These are phyloP conservation scores for Sarcophaga caerulescens DNA, from an alignment of 2,888 invertebrate species.

Conservation along the genomic window DNA sequence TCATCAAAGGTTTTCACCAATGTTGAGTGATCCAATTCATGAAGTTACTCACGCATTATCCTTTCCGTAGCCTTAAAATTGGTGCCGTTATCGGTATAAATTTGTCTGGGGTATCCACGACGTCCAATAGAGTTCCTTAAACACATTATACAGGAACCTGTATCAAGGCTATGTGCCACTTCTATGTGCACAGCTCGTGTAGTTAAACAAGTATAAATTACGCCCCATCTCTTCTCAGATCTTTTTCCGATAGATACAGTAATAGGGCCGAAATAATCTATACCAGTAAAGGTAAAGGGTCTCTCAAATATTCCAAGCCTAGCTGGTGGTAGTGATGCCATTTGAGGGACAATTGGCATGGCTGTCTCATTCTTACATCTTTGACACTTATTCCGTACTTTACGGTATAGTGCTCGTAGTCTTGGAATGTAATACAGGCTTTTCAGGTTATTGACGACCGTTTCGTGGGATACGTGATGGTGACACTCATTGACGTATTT, in stretches of 20 bases:
- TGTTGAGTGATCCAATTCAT: neutral
- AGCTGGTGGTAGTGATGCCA: too few species aligned
- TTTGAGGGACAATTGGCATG: too few species aligned
- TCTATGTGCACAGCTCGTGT: conserved; percentile 59
- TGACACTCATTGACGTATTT: too few species aligned
- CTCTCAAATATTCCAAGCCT: too few species aligned
- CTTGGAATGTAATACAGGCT: too few species aligned
- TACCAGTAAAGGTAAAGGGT: conserved; percentile 60
- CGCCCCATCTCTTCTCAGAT: conserved; percentile 63
- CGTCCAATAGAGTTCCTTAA: conserved; percentile 61
- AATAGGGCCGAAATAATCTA: conserved; percentile 59
- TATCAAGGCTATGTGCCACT: conserved; percentile 50
- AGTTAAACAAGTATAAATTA: conserved; percentile 63
- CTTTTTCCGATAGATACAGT: conserved; percentile 60
- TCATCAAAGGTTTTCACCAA: conserved; percentile 21
- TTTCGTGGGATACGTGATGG: too few species aligned
- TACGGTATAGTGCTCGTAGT: too few species aligned
- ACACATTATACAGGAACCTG: conserved; percentile 61
- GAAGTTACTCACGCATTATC: neutral
- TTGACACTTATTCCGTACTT: too few species aligned
- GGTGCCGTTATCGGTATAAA: conserved; percentile 59
- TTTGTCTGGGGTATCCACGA: conserved; percentile 57
- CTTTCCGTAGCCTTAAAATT: conserved; percentile 59
- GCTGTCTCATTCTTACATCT: too few species aligned
- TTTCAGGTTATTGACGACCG: too few species aligned